Evolutionary conservation across 1,140 invertebrate genomes (phyloP), one percentile per base, ranked within the genome.

Genomic region (Heliconius eleuchia): DNA sequence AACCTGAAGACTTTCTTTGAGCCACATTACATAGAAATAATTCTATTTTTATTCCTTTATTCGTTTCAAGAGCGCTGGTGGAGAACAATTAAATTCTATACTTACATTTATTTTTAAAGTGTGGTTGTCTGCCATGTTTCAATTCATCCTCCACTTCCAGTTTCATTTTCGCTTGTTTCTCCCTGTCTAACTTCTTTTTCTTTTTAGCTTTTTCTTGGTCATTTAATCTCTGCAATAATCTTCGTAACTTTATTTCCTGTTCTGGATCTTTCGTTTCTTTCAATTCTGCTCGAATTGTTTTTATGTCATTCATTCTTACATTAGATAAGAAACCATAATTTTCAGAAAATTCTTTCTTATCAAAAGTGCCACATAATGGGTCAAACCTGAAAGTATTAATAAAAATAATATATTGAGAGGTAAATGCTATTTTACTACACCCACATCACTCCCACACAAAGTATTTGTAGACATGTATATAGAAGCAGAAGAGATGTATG

Each of bases 101-200:
- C 95, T 96, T 96, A 98, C 98, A 97, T 96, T 98, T 98, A 87
- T 97, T 98, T 76, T 97, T 95, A 85, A 96, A 98, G 46, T 95
- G 93, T 39, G 97, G 97, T 76, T 96, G 96, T 82, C 96, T 95
- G 46, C 97, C 97, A 83, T 96, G 91, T 84, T 95, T 95, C 1
- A 97, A 95, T 23, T 95, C 94, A 74, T 96, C 91, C 34, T 95
- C 91, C 77, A 96, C 94, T 82, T 95, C 92, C 77, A 95, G 90
- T 74, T 96, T 96, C 79, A 96, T 94, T 39, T 95, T 94, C 46
- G 95, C 88, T 39, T 95, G 92, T 71, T 95, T 87, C 77, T 96
- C 90, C 39, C 95, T 93, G 81, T 96, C 94, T 39, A 95, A 88
- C 74, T 95, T 96, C 76, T 93, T 95, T 74, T 95, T 95, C 76